Evolutionary conservation across 2,797 vertebrate genomes (phyloP).

Genomic region (Macropodus opercularis): DNA sequence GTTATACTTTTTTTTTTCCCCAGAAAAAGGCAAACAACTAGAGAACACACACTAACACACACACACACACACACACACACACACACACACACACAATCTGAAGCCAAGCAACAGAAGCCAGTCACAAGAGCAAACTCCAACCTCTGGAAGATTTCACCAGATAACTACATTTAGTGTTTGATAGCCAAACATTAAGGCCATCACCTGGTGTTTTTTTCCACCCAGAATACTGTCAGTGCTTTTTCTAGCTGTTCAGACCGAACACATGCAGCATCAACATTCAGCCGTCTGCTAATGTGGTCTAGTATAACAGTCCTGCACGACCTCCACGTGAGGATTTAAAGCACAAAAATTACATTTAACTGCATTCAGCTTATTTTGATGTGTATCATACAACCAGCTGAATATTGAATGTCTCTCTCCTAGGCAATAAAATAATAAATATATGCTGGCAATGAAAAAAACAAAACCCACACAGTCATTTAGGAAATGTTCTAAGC

Average conservation of each 20-base stretch:
- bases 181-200: conserved; percentile 36
- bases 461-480: conserved; percentile 12
- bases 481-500: neutral
- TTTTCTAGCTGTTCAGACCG: too few relatives aligned
- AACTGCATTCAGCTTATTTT: too few relatives aligned
- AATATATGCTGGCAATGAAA: conserved; percentile 70
- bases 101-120: conserved; percentile 1
- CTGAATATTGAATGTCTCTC: conserved; percentile 18
- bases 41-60: conserved; percentile 11
- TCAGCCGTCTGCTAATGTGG: neutral
- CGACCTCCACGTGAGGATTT: too few relatives aligned
- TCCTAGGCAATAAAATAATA: conserved; percentile 49
- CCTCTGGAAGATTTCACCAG: neutral
- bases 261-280: too few relatives aligned
- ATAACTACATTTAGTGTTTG: conserved; percentile 34
- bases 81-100: neutral
- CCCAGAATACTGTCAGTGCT: conserved; percentile 3
- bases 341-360: too few relatives aligned
- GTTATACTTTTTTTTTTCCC: conserved; percentile 18
- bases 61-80: too few relatives aligned
- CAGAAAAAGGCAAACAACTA: neutral
- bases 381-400: conserved; percentile 1
- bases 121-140: conserved; percentile 1
- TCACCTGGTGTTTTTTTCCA: neutral
- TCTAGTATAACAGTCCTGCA: too few relatives aligned